Evolutionary conservation across 2,888 invertebrate genomes (phyloP), one percentile per base, ranked within the genome.

Genomic region (Ectropis crepuscularia): DNA sequence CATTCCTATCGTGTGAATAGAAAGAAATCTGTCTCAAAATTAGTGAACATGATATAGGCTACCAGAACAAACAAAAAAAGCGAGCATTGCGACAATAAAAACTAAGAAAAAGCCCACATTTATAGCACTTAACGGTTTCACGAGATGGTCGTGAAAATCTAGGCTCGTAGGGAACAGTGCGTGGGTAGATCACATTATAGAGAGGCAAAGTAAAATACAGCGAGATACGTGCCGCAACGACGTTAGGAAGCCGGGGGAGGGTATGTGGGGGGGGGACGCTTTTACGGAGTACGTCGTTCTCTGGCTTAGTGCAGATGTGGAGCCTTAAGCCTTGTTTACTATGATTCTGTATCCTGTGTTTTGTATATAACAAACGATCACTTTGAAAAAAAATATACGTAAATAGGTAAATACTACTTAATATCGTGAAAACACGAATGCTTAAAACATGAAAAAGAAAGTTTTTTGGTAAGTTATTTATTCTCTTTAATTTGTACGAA

Each of bases 141-240:
- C 39, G 39, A 51, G 9, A 39, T 9, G 5, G 39, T 51, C 51
- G 7, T 16, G 51, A 51, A 51, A 12, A 51, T 51, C 16, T 41
- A 51, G 16, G 16, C 16, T 51, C 41, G 51, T 12, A 41, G 16
- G 16, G 9, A 16, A 41, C 12, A 6, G 41, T 9, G 51, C 51
- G 51, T 51, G 51, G 51, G 51, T 41, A 11, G 36, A 43, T 53
- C 43, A 51, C 41, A 41, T 53, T 53, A n/a, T 47, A 55, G 16
- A 46, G 55, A 39, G 39, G 38, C 45, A 55, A 47, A 39, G 55
- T 45, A 47, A 47, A 38, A 39, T 47, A 39, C 47, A 38, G 43
- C 45, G 16, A 43, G 63, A 58, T 45, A 61, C 54, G 54, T n/a
- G 39, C 37, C 36, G n/a, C 48, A 41, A 37, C 49, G 53, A 43